A percentile compares a stretch with the other conserved stretches of the same genome.
Evolutionary conservation across 2,113 vertebrate species (phyloP).

Genomic region (Hydrochoerus hydrochaeris): DNA sequence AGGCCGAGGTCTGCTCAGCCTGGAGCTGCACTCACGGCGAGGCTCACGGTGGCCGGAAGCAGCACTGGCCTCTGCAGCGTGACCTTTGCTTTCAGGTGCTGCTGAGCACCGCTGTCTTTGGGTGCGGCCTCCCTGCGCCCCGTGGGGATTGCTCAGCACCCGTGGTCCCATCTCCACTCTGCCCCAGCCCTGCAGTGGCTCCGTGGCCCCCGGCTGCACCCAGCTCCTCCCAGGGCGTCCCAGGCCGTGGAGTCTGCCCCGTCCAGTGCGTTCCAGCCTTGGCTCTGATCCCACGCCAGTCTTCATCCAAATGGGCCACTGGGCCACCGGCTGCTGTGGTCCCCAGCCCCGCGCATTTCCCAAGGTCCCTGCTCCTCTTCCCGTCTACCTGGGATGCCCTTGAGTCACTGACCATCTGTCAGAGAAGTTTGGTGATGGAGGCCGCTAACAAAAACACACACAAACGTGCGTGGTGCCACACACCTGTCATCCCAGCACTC

Average conservation of each 20-base stretch:
- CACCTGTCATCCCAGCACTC: neutral
- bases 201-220: neutral
- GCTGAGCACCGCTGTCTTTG: neutral
- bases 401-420: neutral
- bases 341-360: neutral
- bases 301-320: neutral
- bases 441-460: neutral
- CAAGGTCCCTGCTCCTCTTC: neutral
- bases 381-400: neutral
- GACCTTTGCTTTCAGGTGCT: neutral
- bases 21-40: accelerated
- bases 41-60: accelerated
- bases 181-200: neutral
- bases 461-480: neutral
- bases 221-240: accelerated
- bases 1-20: neutral
- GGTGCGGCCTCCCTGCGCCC: neutral
- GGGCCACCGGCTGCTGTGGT: neutral
- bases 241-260: neutral
- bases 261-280: neutral
- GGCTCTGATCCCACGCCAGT: accelerated
- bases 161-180: neutral
- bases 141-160: accelerated
- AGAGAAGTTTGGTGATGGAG: accelerated
- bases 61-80: neutral